These are phyloP conservation scores for Tautogolabrus adspersus DNA, from an alignment of 2,113 vertebrate genomes.

Conservation along the genomic window DNA sequence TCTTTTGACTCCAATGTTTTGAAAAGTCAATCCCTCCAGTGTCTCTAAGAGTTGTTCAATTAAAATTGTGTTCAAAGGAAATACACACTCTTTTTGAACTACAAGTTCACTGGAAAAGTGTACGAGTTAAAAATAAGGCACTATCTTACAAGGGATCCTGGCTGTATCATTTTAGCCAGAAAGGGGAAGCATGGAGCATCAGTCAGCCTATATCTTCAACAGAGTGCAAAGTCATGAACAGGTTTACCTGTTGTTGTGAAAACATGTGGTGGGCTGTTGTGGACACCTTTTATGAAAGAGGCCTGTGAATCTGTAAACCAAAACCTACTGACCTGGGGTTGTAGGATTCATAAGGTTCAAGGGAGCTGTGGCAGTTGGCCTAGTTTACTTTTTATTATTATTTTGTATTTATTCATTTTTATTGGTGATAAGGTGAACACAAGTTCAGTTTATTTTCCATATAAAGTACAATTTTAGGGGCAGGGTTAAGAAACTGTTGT, in stretches of 20 bases:
- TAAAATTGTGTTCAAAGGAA: background rate
- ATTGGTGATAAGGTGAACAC: too few relatives aligned
- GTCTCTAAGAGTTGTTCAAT: background rate
- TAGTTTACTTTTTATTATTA: background rate
- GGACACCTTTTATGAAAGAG: background rate
- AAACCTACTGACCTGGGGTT: background rate
- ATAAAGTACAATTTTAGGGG: too few relatives aligned
- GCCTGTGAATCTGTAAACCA: background rate
- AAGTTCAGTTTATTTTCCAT: too few relatives aligned
- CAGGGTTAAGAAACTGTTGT: background rate
- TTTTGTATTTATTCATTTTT: too few relatives aligned
- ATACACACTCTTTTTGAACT: background rate
- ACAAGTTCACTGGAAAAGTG: background rate
- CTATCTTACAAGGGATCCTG: background rate
- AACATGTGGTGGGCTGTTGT: too few relatives aligned
- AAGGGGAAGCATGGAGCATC: too few relatives aligned
- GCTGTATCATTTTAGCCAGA: background rate
- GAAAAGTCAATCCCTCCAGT: background rate
- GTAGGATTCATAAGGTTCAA: background rate
- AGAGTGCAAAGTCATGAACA: too few relatives aligned
- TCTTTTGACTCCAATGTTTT: background rate
- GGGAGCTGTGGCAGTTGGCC: background rate
- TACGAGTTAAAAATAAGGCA: background rate
- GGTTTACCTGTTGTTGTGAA: too few relatives aligned
- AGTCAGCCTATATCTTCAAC: too few relatives aligned